Conservation (phyloP, 2,888 invertebrate genomes). For the Heterodera filipjevi region DNA sequence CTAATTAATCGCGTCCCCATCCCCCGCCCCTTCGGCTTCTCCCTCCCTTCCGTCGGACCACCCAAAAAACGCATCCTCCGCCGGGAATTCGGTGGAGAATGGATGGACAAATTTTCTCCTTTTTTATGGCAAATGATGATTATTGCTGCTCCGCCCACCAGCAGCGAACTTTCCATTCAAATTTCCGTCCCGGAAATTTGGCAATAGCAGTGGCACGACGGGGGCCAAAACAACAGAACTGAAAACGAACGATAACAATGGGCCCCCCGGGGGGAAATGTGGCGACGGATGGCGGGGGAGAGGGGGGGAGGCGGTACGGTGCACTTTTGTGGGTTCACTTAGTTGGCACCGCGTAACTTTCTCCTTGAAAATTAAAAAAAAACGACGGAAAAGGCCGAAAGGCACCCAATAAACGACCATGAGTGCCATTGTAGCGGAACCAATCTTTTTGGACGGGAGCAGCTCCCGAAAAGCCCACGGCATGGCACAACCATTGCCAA, state of each 20-base stretch:
- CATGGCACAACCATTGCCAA: too few relatives aligned
- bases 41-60: neutral
- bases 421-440: too few relatives aligned
- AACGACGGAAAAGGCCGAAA: neutral
- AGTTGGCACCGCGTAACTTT: neutral
- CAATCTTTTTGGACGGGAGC: too few relatives aligned
- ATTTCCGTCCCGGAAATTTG: neutral
- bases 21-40: neutral
- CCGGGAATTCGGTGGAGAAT: neutral
- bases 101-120: neutral
- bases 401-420: too few relatives aligned
- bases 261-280: neutral
- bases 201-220: neutral
- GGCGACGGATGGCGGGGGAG: neutral
- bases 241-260: too few relatives aligned
- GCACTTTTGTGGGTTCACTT: too few relatives aligned
- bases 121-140: neutral
- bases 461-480: too few relatives aligned
- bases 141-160: neutral
- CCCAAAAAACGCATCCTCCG: neutral
- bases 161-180: neutral
- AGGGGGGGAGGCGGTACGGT: too few relatives aligned
- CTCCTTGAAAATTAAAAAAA: neutral
- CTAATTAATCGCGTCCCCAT: slow-evolving; percentile 5
- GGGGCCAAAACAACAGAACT: too few relatives aligned